These are phyloP conservation scores for Xenopus tropicalis DNA, from an alignment of 2,113 vertebrate species.

Conservation along the genomic window UCB_Xtro_10.0 CM004451.2:83940501-83941000, in stretches of 20 bases:
- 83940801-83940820: slow-evolving; percentile 86
- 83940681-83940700: no score
- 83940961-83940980: slow-evolving; percentile 81
- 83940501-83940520: no score
- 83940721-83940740: slow-evolving; percentile 57
- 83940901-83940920: background rate
- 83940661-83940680: no score
- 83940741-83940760: slow-evolving; percentile 81
- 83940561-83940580: no score
- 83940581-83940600: no score
- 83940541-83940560: no score
- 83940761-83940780: slow-evolving; percentile 83
- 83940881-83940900: background rate
- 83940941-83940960: slow-evolving; percentile 88
- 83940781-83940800: slow-evolving; percentile 82
- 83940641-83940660: no score
- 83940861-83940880: background rate
- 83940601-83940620: no score
- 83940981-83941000: slow-evolving; percentile 76
- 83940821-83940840: slow-evolving; percentile 88
- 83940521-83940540: no score
- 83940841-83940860: no score
- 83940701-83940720: no score
- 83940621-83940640: no score
- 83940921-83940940: slow-evolving; percentile 86